Conservation (phyloP, 2,113 vertebrate species). For the Pseudopipra pipra region DNA sequence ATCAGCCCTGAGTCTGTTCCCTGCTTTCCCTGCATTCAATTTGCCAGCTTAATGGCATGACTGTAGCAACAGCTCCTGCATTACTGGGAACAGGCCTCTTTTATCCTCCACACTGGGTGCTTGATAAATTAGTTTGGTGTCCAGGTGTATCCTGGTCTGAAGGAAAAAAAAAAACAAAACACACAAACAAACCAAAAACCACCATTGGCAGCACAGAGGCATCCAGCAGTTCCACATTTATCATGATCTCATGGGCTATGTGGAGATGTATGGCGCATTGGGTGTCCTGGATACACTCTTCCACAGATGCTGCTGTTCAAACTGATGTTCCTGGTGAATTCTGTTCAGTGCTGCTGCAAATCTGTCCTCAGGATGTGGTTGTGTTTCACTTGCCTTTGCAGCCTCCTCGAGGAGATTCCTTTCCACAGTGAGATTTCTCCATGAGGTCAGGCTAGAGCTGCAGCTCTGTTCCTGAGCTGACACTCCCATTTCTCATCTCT, state of each 20-base stretch:
- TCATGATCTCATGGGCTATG: fast-evolving
- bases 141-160: neutral
- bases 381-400: neutral
- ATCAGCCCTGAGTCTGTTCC: slow-evolving; percentile 1
- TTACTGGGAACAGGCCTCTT: neutral
- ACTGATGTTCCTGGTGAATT: neutral
- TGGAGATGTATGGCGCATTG: neutral
- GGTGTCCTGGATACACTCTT: neutral
- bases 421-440: fast-evolving
- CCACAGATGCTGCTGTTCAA: neutral
- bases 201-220: neutral
- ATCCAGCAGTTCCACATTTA: neutral
- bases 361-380: neutral
- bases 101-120: neutral
- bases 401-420: neutral
- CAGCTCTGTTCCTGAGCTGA: neutral
- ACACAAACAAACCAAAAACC: neutral
- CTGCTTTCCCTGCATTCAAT: neutral
- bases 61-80: neutral
- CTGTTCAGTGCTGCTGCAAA: neutral
- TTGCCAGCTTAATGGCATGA: neutral
- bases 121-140: neutral
- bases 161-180: neutral
- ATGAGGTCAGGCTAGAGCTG: neutral
- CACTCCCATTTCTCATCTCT: neutral